These are phyloP conservation scores for Aurelia sp. DNA, from an alignment of 30 jellyfish, hydroid and myxozoan species.

Conservation along the genomic window DNA sequence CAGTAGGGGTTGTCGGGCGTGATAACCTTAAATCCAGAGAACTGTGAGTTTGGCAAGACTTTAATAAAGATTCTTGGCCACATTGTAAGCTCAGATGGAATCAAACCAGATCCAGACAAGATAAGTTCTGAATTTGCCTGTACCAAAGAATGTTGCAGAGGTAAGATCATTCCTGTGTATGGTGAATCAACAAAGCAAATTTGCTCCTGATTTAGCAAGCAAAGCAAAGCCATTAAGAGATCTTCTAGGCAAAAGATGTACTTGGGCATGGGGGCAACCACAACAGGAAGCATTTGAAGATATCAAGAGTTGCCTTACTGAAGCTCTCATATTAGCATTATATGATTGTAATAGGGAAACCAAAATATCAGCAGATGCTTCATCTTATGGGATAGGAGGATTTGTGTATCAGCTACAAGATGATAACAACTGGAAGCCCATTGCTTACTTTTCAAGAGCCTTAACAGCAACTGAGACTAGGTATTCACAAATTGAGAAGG, in stretches of 20 bases:
- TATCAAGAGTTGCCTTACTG: slow-evolving; percentile 16
- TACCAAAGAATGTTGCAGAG: slow-evolving; percentile 48
- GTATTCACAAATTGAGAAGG: slow-evolving; percentile 70
- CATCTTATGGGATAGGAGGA: slow-evolving; percentile 64
- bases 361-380: slow-evolving; percentile 48
- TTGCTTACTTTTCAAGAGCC: slow-evolving; percentile 54
- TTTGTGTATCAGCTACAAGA: slow-evolving; percentile 42
- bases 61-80: slow-evolving; percentile 30
- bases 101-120: slow-evolving; percentile 44
- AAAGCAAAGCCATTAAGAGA: slow-evolving; percentile 52
- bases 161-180: slow-evolving; percentile 52
- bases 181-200: slow-evolving; percentile 46
- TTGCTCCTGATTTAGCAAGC: slow-evolving; percentile 45
- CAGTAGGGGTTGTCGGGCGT: too few relatives aligned
- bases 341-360: slow-evolving; percentile 20
- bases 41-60: slow-evolving; percentile 39
- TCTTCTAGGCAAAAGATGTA: slow-evolving; percentile 14
- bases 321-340: slow-evolving; percentile 20
- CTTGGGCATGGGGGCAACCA: slow-evolving; percentile 50
- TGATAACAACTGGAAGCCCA: slow-evolving; percentile 42
- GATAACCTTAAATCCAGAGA: slow-evolving; percentile 68
- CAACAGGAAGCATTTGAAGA: slow-evolving; percentile 52
- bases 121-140: slow-evolving; percentile 21
- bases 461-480: slow-evolving; percentile 46
- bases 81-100: slow-evolving; percentile 50